Conservation (phyloP, 2,113 vertebrate genomes). For the Equus przewalskii region DNA sequence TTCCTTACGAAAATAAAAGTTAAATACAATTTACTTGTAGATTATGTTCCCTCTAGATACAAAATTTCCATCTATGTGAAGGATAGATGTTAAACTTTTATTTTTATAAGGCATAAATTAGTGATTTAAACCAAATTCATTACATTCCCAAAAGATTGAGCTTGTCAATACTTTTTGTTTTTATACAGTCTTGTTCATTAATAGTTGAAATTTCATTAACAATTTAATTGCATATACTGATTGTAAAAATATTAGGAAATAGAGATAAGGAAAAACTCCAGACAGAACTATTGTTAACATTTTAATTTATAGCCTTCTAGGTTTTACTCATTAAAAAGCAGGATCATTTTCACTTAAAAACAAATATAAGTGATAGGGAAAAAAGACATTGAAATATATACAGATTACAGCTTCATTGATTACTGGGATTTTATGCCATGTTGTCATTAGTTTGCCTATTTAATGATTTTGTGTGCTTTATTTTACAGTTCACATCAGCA, state of each 20-base stretch:
- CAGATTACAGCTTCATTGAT: neutral
- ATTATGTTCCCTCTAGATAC: neutral
- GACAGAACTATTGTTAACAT: neutral
- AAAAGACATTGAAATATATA: neutral
- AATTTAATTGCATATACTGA: neutral
- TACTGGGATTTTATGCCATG: neutral
- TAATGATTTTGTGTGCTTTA: neutral
- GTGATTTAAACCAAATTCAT: neutral
- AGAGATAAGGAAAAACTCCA: neutral
- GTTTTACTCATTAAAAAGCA: neutral
- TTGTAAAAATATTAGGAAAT: conserved; percentile 26
- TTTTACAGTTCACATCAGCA: neutral
- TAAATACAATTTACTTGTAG: neutral
- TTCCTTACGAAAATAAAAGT: neutral
- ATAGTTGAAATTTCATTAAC: neutral
- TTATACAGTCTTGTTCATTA: neutral
- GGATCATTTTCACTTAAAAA: conserved; percentile 36
- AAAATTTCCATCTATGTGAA: neutral
- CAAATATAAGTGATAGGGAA: neutral
- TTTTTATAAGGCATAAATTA: neutral
- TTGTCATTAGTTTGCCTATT: neutral
- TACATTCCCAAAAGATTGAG: neutral
- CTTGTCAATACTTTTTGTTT: neutral
- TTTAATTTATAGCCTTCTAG: conserved; percentile 13
- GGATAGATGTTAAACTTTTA: conserved; percentile 3